A percentile compares a stretch with the other conserved stretches of the same genome.
phyloP scores from a whole-genome alignment of 2,113 vertebrate species.

The Sylvia atricapilla region DNA sequence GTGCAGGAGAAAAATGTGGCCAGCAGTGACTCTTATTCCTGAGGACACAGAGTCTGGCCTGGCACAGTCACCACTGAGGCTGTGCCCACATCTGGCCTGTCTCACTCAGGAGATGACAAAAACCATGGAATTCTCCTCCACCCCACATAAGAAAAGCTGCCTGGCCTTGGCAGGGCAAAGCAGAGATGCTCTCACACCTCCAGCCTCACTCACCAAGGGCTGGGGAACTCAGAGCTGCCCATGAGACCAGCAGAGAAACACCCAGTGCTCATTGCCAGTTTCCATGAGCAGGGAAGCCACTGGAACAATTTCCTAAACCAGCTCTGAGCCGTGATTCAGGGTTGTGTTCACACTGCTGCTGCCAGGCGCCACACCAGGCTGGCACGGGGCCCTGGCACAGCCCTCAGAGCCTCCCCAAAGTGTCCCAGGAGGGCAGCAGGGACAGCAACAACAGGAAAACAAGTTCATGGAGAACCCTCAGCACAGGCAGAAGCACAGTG shows the following conservation, averaged over 20 bases:
- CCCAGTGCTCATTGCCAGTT: background rate
- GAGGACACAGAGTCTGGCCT: background rate
- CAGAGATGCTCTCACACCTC: background rate
- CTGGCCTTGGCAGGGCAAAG: background rate
- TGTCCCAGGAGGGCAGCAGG: background rate
- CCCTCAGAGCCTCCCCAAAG: background rate
- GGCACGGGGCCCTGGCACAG: background rate
- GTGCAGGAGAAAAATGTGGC: background rate
- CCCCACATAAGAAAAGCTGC: background rate
- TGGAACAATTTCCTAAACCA: background rate
- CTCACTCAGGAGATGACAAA: background rate
- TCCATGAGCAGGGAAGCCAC: background rate
- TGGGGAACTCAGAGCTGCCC: background rate
- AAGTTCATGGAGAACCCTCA: background rate
- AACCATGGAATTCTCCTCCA: fast-evolving
- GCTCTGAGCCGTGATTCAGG: background rate
- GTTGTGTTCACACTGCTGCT: background rate
- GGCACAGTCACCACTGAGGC: background rate
- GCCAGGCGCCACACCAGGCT: background rate
- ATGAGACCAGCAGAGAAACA: background rate
- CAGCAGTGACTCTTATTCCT: background rate
- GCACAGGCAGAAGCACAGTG: fast-evolving
- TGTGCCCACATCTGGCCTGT: background rate
- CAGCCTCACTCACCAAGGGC: background rate
- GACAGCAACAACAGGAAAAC: background rate